Evolutionary conservation across 2,113 vertebrate genomes (phyloP), one percentile per base, ranked within the genome.

Genomic region (Macrotis lagotis): DNA sequence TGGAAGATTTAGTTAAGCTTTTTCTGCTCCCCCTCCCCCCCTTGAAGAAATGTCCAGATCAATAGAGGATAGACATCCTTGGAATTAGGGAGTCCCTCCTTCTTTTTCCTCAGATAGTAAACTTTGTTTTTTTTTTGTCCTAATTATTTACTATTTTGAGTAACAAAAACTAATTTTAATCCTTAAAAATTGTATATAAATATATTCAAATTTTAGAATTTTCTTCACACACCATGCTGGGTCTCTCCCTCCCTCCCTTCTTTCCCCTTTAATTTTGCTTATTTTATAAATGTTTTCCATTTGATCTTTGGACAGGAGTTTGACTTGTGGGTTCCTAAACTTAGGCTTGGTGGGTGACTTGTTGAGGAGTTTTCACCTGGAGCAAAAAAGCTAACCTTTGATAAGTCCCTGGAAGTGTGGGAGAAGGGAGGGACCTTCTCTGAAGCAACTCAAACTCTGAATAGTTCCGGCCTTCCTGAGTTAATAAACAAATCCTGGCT

Each of bases 401-500:
- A 90, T 96, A 93, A 47, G 49, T 55, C 66, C 88, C 89, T 92
- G 37, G 31, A 94, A 2, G 31, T 7, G 93, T 91, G 96, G 95
- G 94, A 90, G n/a, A 97, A 96, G 97, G 95, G 98, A 98, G 98
- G 98, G 98, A 97, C 95, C 97, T 98, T 97, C 97, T 2, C 91
- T 47, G 83, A 25, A 94, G 97, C 97, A 96, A 97, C 97, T 97
- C 98, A 98, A 98, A 98, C 98, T 97, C 96, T 97, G 96, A 98
- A 98, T 97, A 93, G 96, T 98, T 98, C 96, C 98, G 97, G 97
- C 97, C 98, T 99, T 98, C 98, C 98, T 98, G 98, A 98, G 97
- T 95, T 97, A 83, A 98, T 98, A 99, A 99, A 98, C 98, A 99
- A 98, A 98, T 97, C 97, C 94, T 97, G 98, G 98, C 98, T 99